Evolutionary conservation across 2,888 invertebrate species (phyloP).

Genomic region (Drosophila meridionalis): DNA sequence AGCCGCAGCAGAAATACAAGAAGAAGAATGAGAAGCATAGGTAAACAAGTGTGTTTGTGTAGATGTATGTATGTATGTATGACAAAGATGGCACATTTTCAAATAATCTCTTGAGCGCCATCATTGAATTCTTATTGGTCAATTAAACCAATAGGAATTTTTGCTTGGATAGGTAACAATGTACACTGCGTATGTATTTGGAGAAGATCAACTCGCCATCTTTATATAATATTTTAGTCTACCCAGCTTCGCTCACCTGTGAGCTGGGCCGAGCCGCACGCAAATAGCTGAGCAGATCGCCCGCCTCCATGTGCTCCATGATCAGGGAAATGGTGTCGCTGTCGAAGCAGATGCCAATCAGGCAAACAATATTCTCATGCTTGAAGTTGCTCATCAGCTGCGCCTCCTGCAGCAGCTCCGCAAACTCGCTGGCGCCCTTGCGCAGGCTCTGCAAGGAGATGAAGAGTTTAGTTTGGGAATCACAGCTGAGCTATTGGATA

Average conservation of each 20-base stretch:
- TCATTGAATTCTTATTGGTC: not conserved
- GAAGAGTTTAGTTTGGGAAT: conserved; percentile 15
- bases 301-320: conserved; percentile 99
- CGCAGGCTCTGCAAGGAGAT: conserved; percentile 89
- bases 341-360: conserved; percentile 97
- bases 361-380: conserved; percentile 96
- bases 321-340: conserved; percentile 97
- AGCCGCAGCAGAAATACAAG: not conserved
- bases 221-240: not conserved
- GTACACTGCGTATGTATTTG: not conserved
- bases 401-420: conserved; percentile 98
- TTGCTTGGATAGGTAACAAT: not conserved
- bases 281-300: conserved; percentile 96
- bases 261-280: conserved; percentile 90
- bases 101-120: not conserved
- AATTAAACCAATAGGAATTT: not conserved
- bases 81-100: not conserved
- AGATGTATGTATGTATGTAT: not conserved
- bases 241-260: conserved; percentile 85
- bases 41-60: not conserved
- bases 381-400: conserved; percentile 98
- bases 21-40: not conserved
- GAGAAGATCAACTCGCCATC: not conserved
- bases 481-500: not conserved
- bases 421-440: conserved; percentile 94